Percentiles rank a stretch among this genome's conserved stretches.
phyloP scores from a whole-genome alignment of 2,797 vertebrate genomes.

The Sparus aurata region DNA sequence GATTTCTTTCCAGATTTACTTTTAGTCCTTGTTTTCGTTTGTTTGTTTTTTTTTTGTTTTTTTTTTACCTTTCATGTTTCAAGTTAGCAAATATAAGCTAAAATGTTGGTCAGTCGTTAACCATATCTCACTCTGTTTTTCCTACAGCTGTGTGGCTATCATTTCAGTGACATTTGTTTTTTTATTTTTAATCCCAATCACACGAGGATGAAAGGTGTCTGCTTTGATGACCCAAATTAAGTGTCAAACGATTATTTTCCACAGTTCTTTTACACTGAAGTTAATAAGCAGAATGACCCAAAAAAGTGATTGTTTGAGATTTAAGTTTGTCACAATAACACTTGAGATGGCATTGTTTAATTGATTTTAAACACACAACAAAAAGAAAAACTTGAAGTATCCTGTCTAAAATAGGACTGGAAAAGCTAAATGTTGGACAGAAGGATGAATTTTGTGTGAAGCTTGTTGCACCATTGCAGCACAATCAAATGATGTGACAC shows the following conservation, averaged over 20 bases:
- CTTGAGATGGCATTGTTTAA: constrained; percentile 63
- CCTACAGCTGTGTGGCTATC: constrained; percentile 32
- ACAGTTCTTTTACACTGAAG: constrained; percentile 59
- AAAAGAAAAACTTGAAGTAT: constrained; percentile 65
- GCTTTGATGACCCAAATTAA: constrained; percentile 54
- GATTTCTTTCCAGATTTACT: constrained; percentile 43
- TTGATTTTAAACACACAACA: constrained; percentile 53
- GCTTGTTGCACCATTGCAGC: constrained; percentile 83
- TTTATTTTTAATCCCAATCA: constrained; percentile 28
- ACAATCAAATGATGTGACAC: constrained; percentile 82
- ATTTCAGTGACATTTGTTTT: constrained; percentile 41
- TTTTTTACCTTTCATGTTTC: constrained; percentile 59
- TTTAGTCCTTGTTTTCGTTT: constrained; percentile 31
- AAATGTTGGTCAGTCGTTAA: constrained; percentile 67
- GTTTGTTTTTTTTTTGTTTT: not conserved
- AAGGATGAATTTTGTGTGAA: constrained; percentile 64
- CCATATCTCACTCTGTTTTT: constrained; percentile 54
- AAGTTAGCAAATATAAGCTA: constrained; percentile 73
- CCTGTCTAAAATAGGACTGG: constrained; percentile 66
- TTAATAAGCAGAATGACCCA: constrained; percentile 53
- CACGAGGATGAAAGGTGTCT: constrained; percentile 46
- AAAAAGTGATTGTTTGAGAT: constrained; percentile 45
- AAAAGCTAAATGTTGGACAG: constrained; percentile 68
- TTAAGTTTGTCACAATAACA: constrained; percentile 49
- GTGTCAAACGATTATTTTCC: constrained; percentile 51